These are phyloP conservation scores for Batillaria attramentaria DNA, from an alignment of 1,140 invertebrate genomes.

Conservation along the genomic window DNA sequence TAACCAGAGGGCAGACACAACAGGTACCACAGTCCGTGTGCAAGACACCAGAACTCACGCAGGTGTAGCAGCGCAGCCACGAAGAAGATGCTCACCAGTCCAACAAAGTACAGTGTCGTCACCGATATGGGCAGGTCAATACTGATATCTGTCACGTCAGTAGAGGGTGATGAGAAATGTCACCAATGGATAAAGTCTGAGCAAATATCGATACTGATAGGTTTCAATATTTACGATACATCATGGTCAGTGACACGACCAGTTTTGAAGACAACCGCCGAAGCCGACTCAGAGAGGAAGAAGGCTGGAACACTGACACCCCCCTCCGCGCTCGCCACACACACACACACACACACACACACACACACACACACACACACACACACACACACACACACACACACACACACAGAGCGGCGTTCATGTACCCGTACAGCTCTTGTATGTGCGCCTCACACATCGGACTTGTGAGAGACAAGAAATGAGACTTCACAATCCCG, in stretches of 20 bases:
- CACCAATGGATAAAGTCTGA: too few species aligned
- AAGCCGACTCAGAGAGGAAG: too few species aligned
- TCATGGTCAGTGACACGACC: too few species aligned
- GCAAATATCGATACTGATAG: too few species aligned
- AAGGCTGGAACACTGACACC: not conserved
- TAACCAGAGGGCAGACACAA: conserved; percentile 65
- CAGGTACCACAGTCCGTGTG: conserved; percentile 61
- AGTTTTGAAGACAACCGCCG: too few species aligned
- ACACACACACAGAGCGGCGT: not conserved
- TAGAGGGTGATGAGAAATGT: not conserved
- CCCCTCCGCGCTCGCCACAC: not conserved
- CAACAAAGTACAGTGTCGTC: conserved; percentile 55
- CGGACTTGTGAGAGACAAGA: too few species aligned
- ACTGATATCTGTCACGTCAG: conserved; percentile 48
- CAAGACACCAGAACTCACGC: conserved; percentile 61
- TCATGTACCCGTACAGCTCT: too few species aligned
- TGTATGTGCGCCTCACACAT: too few species aligned
- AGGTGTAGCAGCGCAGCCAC: conserved; percentile 86
- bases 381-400: conserved; percentile 1
- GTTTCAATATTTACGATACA: too few species aligned
- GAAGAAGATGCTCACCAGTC: conserved; percentile 72
- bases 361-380: conserved; percentile 14
- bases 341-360: not conserved
- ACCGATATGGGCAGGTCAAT: conserved; percentile 50
- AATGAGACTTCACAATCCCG: too few species aligned